Evolutionary conservation across 2,797 vertebrate species (phyloP), one percentile per base, ranked within the genome.

Genomic region (Enteromius treurensis): DNA sequence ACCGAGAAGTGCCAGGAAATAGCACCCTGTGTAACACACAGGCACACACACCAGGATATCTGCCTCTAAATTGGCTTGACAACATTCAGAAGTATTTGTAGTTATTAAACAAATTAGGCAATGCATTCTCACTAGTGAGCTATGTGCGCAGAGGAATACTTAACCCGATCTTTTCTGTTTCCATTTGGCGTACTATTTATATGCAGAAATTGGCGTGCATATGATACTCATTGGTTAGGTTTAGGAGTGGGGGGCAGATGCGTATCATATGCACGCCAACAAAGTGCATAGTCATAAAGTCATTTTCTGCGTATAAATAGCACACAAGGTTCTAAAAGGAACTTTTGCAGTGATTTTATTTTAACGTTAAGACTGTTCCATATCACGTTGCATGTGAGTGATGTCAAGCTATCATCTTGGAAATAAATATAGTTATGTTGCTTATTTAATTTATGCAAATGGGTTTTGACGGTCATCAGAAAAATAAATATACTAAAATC

Each of bases 1-100:
- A 92, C 88, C 34, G 77, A 90, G 90, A 80, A 85, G 86, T 92
- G 89, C 93, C 92, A 94, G 91, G 91, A 94, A 90, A 93, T 19
- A 77, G 90, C 92, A 93, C 90, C 86, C 84, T 88, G 8, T 82
- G 83, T 7, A 17, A 65, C 86, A 71, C 53, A 83, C 51, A 82
- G 45, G 51, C 29, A 83, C 86, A 55, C 23, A 86, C 86, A 21
- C 8, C 81, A 74, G 84, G 85, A 70, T 80, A 65, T 29, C 10
- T 79, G 47, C 85, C 77, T 73, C 47, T 32, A 77, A 71, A 77
- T 78, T 69, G 32, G 71, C 71, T 45, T 77, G 73, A 81, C 71
- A 85, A 77, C 53, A 77, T 69, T 53, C 55, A 65, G 49, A 71
- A 21, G 13, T 65, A 80, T 84, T 80, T 84, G 70, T 80, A 68